phyloP scores from a whole-genome alignment of 2,113 vertebrate species.

The Datnioides undecimradiatus region DNA sequence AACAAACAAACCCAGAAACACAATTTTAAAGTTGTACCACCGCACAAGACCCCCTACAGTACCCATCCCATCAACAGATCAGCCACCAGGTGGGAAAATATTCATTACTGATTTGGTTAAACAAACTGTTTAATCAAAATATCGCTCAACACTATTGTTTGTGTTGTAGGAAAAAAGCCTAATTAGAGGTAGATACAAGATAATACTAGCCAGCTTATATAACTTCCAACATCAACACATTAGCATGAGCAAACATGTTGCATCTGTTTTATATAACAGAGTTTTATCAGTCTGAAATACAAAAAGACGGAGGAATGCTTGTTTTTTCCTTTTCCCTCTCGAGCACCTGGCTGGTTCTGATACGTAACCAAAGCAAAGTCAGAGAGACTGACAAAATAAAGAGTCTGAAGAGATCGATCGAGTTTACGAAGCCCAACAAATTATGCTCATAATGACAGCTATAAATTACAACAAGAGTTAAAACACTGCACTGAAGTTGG shows the following conservation, averaged over 20 bases:
- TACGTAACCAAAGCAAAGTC: constrained; percentile 47
- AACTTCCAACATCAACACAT: constrained; percentile 15
- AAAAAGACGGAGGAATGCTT: constrained; percentile 5
- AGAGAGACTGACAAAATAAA: constrained; percentile 36
- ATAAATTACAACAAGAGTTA: constrained; percentile 7
- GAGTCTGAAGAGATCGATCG: not conserved
- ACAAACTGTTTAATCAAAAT: not conserved
- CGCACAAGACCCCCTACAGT: not conserved
- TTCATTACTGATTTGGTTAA: not conserved
- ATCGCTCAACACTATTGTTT: not conserved
- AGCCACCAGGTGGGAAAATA: not conserved
- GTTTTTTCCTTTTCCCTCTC: not conserved
- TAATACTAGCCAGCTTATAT: not conserved
- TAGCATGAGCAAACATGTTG: constrained; percentile 17
- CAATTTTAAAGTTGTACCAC: not conserved
- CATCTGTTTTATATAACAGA: constrained; percentile 18
- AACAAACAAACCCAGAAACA: not conserved
- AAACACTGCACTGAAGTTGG: constrained; percentile 12
- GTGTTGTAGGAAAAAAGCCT: not conserved
- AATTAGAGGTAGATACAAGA: constrained; percentile 22
- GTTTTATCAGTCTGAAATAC: constrained; percentile 27
- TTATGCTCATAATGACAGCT: not conserved
- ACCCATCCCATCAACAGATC: not conserved
- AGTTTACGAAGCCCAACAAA: constrained; percentile 28
- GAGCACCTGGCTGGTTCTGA: constrained; percentile 17